Evolutionary conservation across 2,113 vertebrate genomes (phyloP).

Genomic region (Cheirogaleus medius): DNA sequence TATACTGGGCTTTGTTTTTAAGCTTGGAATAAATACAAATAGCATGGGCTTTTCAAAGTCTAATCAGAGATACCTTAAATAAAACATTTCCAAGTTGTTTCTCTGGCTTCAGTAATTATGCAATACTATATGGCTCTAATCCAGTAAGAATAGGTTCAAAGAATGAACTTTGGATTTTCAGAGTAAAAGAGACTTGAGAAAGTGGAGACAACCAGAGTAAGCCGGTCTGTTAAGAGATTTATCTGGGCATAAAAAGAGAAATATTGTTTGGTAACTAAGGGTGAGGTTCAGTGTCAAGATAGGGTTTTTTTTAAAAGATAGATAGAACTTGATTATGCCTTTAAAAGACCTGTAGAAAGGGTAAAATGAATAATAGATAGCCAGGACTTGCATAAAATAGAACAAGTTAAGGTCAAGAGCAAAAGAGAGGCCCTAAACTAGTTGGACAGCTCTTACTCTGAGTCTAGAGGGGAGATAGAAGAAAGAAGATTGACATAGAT

Average conservation of each 20-base stretch:
- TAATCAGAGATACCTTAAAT: neutral
- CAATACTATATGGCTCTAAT: neutral
- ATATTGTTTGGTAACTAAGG: neutral
- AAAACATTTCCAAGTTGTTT: neutral
- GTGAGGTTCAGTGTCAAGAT: neutral
- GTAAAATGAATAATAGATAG: neutral
- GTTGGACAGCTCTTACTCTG: neutral
- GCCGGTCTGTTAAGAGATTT: neutral
- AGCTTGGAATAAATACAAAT: neutral
- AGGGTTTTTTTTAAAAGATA: neutral
- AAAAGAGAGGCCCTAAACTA: neutral
- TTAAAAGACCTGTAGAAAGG: neutral
- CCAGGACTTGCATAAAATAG: neutral
- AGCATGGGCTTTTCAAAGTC: neutral
- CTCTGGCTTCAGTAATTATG: neutral
- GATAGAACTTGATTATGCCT: neutral
- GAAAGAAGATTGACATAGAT: neutral
- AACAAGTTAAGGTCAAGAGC: neutral
- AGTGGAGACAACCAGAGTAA: neutral
- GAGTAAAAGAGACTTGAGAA: neutral
- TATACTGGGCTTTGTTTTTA: neutral
- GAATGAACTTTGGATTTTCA: neutral
- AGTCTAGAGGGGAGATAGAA: neutral
- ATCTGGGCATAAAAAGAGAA: neutral
- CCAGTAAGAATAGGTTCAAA: neutral